Percentiles rank a stretch among this genome's conserved stretches.
These are phyloP conservation scores for Sebastes hubbsi DNA, from an alignment of 2,797 vertebrate genomes.

Conservation along the genomic window DNA sequence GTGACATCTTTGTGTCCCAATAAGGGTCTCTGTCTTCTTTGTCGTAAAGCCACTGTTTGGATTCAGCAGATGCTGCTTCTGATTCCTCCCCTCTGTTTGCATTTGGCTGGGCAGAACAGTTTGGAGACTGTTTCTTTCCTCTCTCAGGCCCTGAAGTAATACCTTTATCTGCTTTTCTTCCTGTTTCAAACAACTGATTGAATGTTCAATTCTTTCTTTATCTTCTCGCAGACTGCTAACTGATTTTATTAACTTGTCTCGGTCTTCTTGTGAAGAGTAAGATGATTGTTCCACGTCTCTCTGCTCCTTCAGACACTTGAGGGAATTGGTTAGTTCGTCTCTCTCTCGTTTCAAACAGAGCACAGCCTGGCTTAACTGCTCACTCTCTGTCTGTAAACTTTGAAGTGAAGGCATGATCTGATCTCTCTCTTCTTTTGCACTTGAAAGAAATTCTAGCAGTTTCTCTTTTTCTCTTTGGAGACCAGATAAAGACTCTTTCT, in stretches of 20 bases:
- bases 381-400: constrained; percentile 56
- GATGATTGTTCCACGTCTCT: constrained; percentile 36
- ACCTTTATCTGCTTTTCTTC: constrained; percentile 59
- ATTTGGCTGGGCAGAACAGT: constrained; percentile 17
- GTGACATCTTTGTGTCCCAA: constrained; percentile 17
- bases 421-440: constrained; percentile 51
- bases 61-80: constrained; percentile 11
- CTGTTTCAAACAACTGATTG: constrained; percentile 53
- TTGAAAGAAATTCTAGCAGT: constrained; percentile 47
- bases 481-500: constrained; percentile 54
- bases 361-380: constrained; percentile 49
- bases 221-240: constrained; percentile 59
- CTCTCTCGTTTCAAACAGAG: constrained; percentile 57
- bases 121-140: constrained; percentile 40
- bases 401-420: constrained; percentile 39
- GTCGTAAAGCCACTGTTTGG: not conserved
- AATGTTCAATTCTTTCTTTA: constrained; percentile 47
- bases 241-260: constrained; percentile 26
- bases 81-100: constrained; percentile 27
- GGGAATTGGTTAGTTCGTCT: constrained; percentile 35
- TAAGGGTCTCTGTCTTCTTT: not conserved
- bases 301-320: constrained; percentile 39
- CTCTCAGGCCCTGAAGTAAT: constrained; percentile 35
- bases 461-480: constrained; percentile 58
- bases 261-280: constrained; percentile 34